These are phyloP conservation scores for Steromphala cineraria DNA, from an alignment of 2,888 invertebrate species.

Conservation along the genomic window DNA sequence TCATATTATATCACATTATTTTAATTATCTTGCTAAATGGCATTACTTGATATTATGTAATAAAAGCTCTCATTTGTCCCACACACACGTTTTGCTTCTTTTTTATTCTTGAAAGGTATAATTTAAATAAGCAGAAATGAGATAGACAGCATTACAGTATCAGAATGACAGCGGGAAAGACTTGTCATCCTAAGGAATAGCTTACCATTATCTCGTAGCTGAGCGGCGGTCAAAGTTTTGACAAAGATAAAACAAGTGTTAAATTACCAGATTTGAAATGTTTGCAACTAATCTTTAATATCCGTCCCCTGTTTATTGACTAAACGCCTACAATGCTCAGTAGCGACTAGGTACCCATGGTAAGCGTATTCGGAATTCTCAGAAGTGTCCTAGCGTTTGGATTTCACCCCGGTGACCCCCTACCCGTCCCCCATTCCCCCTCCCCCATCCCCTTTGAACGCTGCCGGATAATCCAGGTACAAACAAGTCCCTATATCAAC, in stretches of 20 bases:
- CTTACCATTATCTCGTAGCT: background rate
- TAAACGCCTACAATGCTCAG: background rate
- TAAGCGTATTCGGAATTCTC: background rate
- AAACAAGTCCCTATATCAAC: background rate
- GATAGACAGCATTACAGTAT: background rate
- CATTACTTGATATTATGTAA: too few species aligned
- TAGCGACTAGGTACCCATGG: background rate
- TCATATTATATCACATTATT: too few species aligned
- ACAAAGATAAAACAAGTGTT: conserved; percentile 10
- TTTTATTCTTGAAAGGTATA: too few species aligned
- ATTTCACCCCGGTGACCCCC: background rate
- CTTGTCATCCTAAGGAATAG: background rate
- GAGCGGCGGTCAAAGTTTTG: background rate
- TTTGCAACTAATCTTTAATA: conserved; percentile 8
- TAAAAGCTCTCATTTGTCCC: too few species aligned
- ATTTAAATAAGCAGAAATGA: too few species aligned
- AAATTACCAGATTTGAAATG: conserved; percentile 6
- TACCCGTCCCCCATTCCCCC: background rate
- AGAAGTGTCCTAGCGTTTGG: background rate
- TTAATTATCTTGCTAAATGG: too few species aligned
- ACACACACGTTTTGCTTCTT: too few species aligned
- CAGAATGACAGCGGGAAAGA: background rate
- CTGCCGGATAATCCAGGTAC: background rate
- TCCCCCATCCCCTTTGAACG: too few species aligned
- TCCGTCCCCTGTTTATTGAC: conserved; percentile 2